Percentiles rank a stretch among this genome's conserved stretches.
Conservation (phyloP, 1,140 invertebrate genomes). For the Temnothorax curvispinosus region DNA sequence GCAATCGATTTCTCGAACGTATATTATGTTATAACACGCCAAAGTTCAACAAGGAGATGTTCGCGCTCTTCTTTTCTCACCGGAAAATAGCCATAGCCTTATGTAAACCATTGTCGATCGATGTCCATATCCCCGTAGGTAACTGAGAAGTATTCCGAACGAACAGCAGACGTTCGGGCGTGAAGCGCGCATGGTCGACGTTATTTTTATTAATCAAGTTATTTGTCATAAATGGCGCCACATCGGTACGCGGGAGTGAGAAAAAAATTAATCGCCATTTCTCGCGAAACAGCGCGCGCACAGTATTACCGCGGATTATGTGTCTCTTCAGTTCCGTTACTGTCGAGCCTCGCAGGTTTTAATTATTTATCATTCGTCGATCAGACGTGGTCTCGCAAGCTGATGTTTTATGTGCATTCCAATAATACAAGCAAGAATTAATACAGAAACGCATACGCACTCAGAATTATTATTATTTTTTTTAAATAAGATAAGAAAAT, state of each 20-base stretch:
- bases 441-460: not conserved
- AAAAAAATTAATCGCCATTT: slow-evolving; percentile 21
- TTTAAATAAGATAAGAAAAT: not conserved
- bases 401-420: slow-evolving; percentile 9
- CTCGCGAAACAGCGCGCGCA: not conserved
- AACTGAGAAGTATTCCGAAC: not conserved
- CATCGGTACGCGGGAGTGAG: not conserved
- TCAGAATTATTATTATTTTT: not conserved
- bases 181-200: not conserved
- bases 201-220: slow-evolving; percentile 47
- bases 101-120: slow-evolving; percentile 14
- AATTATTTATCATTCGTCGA: slow-evolving; percentile 23
- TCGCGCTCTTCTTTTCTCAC: not conserved
- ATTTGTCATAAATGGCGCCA: not conserved
- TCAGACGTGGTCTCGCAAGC: not conserved
- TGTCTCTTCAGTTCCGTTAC: not conserved
- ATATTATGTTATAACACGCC: slow-evolving; percentile 73
- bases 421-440: not conserved
- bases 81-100: slow-evolving; percentile 4
- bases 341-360: not conserved
- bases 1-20: slow-evolving; percentile 75
- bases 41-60: slow-evolving; percentile 15
- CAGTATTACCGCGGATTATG: not conserved
- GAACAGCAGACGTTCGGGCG: not conserved
- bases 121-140: not conserved